These are phyloP conservation scores for Daphoenositta chrysoptera DNA, from an alignment of 2,113 vertebrate genomes.

Conservation along the genomic window DNA sequence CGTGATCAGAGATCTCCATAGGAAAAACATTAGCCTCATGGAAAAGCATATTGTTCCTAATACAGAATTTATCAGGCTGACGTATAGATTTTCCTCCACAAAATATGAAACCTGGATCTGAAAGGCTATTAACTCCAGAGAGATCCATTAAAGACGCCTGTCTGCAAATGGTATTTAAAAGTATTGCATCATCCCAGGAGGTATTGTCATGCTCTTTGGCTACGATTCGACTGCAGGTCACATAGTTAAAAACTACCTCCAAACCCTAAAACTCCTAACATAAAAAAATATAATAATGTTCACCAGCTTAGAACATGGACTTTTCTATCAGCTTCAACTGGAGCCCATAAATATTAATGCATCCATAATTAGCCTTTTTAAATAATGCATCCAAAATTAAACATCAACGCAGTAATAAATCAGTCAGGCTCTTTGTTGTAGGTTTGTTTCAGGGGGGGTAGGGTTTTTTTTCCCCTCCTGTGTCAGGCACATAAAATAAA, in stretches of 20 bases:
- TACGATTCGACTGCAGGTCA: conserved; percentile 13
- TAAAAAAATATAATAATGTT: conserved; percentile 33
- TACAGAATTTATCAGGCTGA: conserved; percentile 56
- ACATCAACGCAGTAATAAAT: conserved; percentile 67
- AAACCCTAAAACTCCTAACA: conserved; percentile 23
- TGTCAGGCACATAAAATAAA: conserved; percentile 38
- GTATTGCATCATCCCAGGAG: conserved; percentile 54
- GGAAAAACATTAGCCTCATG: conserved; percentile 9
- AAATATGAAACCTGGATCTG: conserved; percentile 56
- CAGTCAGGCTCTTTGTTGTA: conserved; percentile 60
- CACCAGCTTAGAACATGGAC: conserved; percentile 50
- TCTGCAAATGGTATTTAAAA: conserved; percentile 58
- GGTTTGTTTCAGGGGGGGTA: not conserved
- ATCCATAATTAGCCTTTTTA: conserved; percentile 69
- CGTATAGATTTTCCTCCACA: conserved; percentile 57
- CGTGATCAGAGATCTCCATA: conserved; percentile 16
- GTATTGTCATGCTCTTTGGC: conserved; percentile 34
- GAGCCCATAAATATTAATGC: conserved; percentile 69
- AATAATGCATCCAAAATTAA: conserved; percentile 72
- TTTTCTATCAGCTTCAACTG: conserved; percentile 60
- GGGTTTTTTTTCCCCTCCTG: not conserved
- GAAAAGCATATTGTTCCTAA: conserved; percentile 36
- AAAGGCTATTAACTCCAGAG: conserved; percentile 59
- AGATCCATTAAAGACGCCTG: conserved; percentile 56
- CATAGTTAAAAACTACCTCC: conserved; percentile 34